A percentile compares a stretch with the other conserved stretches of the same genome.
Evolutionary conservation across 2,113 vertebrate genomes (phyloP).

Genomic region (Dicerorhinus sumatrensis): DNA sequence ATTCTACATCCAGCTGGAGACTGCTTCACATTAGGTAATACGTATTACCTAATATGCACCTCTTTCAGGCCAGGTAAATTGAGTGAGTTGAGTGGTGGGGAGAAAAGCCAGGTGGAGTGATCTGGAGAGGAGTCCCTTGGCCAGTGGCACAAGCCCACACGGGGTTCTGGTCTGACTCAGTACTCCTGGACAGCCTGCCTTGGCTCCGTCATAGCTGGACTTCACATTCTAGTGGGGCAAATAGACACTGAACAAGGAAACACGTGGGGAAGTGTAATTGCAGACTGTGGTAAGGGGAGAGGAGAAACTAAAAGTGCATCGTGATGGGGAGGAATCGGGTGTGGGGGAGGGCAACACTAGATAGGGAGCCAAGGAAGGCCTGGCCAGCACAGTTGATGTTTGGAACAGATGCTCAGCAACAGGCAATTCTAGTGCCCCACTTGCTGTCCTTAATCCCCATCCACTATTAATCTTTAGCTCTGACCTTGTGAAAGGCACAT

Average conservation of each 20-base stretch:
- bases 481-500: neutral
- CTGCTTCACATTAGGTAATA: neutral
- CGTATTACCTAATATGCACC: neutral
- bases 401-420: neutral
- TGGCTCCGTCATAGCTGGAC: neutral
- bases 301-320: neutral
- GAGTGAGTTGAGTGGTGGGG: neutral
- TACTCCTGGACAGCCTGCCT: neutral
- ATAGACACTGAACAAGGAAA: neutral
- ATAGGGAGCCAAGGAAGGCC: neutral
- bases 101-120: neutral
- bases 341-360: no score
- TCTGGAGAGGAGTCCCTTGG: neutral
- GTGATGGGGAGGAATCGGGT: neutral
- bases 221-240: neutral
- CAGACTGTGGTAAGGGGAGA: neutral
- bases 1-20: neutral
- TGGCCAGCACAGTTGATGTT: neutral
- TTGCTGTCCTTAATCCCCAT: neutral
- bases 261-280: neutral
- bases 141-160: neutral
- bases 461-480: neutral
- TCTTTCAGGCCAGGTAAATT: neutral
- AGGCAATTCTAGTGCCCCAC: fast-evolving
- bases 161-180: neutral